These are phyloP conservation scores for Drosophila seguyi DNA, from an alignment of 1,140 invertebrate genomes.

Conservation along the genomic window DNA sequence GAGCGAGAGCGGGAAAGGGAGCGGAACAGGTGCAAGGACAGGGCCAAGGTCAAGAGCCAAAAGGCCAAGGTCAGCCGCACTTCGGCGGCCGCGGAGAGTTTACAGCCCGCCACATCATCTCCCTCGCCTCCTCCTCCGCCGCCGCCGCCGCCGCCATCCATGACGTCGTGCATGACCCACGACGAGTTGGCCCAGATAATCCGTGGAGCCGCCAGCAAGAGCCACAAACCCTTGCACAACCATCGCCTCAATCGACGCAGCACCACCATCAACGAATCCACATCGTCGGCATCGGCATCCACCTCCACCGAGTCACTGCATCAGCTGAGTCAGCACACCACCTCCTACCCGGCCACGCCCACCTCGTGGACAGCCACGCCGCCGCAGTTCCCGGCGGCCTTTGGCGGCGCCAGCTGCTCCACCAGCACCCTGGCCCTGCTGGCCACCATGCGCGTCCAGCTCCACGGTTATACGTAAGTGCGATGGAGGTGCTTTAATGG, in stretches of 20 bases:
- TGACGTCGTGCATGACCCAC: constrained; percentile 63
- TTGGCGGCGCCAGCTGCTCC: constrained; percentile 42
- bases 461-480: constrained; percentile 72
- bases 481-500: no score
- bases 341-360: constrained; percentile 68
- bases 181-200: constrained; percentile 79
- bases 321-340: constrained; percentile 27
- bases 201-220: constrained; percentile 45
- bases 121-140: neutral
- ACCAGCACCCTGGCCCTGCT: constrained; percentile 52
- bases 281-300: constrained; percentile 32
- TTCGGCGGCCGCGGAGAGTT: neutral
- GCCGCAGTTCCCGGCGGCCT: constrained; percentile 49
- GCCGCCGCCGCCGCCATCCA: no score
- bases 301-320: constrained; percentile 70
- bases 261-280: constrained; percentile 10
- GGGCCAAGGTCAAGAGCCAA: constrained; percentile 33
- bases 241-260: constrained; percentile 20
- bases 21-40: constrained; percentile 32
- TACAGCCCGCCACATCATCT: neutral
- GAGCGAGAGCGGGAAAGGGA: neutral
- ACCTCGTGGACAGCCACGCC: constrained; percentile 68
- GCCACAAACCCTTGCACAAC: no score
- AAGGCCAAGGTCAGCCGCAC: constrained; percentile 42
- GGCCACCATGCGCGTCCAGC: constrained; percentile 56